Percentiles rank a stretch among this genome's conserved stretches.
Conservation (phyloP, 2,888 invertebrate genomes). For the Hoplodrina ambigua region DNA sequence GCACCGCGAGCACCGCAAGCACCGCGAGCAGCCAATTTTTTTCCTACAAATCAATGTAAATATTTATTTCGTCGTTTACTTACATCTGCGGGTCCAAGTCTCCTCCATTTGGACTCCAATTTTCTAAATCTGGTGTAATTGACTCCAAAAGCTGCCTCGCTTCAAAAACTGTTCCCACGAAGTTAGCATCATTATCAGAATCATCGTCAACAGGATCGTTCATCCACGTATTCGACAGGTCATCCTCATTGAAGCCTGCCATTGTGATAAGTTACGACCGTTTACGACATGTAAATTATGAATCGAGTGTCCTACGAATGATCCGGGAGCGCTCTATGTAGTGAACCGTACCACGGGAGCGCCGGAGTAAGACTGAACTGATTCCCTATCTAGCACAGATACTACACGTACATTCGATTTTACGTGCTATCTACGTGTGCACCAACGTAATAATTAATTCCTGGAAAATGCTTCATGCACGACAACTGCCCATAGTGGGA, state of each 20-base stretch:
- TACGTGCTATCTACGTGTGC: no score
- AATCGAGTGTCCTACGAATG: background rate
- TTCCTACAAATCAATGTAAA: background rate
- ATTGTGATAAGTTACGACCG: constrained; percentile 5
- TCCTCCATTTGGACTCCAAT: background rate
- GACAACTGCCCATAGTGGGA: no score
- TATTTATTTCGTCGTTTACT: background rate
- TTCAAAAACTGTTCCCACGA: background rate
- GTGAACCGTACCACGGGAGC: constrained; percentile 27
- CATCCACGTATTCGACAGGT: no score
- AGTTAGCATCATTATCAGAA: no score
- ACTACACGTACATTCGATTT: background rate
- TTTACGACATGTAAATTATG: background rate
- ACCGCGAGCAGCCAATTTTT: constrained; percentile 2
- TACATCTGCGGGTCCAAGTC: background rate
- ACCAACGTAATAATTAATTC: background rate
- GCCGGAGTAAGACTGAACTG: constrained; percentile 10
- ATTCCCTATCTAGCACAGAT: background rate
- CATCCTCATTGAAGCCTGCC: constrained; percentile 7
- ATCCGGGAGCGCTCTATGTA: background rate
- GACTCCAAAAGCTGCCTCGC: background rate
- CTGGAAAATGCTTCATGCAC: background rate
- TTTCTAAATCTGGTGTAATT: constrained; percentile 2
- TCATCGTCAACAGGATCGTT: no score
- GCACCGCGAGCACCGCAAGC: constrained; percentile 7